Conservation (phyloP, 2,797 vertebrate genomes). For the Kryptolebias ocellatus region DNA sequence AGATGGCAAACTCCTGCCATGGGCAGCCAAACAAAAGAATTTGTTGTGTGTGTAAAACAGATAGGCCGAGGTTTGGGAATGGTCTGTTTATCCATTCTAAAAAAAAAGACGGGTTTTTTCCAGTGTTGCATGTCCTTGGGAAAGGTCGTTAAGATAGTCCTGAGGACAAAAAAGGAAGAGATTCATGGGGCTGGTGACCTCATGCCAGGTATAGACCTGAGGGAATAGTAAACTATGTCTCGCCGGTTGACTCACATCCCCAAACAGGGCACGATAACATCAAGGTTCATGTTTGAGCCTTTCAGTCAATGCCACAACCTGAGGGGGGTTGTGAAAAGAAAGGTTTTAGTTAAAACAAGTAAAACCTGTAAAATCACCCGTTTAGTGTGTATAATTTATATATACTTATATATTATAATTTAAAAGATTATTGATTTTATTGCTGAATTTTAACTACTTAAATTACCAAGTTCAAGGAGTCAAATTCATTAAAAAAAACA, state of each 20-base stretch:
- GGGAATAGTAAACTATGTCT: slow-evolving; percentile 62
- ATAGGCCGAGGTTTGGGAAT: slow-evolving; percentile 15
- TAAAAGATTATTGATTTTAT: background rate
- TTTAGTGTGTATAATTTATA: background rate
- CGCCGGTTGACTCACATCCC: slow-evolving; percentile 61
- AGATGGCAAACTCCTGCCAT: slow-evolving; percentile 48
- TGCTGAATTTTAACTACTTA: background rate
- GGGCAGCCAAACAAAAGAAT: slow-evolving; percentile 29
- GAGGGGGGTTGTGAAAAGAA: slow-evolving; percentile 32
- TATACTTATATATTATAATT: too few species aligned
- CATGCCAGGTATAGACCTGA: slow-evolving; percentile 36
- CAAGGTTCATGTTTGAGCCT: slow-evolving; percentile 62
- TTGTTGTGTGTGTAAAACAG: slow-evolving; percentile 6
- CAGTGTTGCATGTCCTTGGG: slow-evolving; percentile 51
- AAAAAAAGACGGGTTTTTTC: background rate
- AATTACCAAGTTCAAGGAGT: background rate
- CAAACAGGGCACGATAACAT: slow-evolving; percentile 61
- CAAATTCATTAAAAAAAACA: background rate
- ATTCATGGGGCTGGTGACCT: slow-evolving; percentile 62
- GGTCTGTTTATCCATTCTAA: slow-evolving; percentile 14
- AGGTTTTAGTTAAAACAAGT: slow-evolving; percentile 16
- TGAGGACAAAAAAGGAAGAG: slow-evolving; percentile 41
- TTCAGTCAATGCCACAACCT: slow-evolving; percentile 52
- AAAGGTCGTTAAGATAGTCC: slow-evolving; percentile 65
- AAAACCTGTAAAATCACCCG: background rate